Base-by-base conservation (phyloP, 53 echinoderm and acorn worm species). In the Holothuria scabra region DNA sequence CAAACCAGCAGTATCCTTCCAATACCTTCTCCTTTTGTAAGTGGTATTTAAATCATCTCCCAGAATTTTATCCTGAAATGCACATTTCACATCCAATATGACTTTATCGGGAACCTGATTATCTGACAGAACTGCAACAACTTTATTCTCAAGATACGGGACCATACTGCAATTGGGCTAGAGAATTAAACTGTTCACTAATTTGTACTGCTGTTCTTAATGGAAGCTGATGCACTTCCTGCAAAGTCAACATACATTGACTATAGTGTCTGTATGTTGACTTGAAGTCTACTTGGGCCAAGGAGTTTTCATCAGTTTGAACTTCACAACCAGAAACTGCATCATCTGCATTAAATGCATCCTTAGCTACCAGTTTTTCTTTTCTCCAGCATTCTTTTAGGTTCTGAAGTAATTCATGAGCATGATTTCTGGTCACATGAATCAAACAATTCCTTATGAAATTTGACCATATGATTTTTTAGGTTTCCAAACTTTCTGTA, bases 211-310 rank as follows among this genome's bases (percentile, higher is more conserved):
- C n/a, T 26, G 61, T 26, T 61, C 22, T 23, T n/a, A 61, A 23
- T 26, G 61, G 61, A 61, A 61, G 61, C 61, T 61, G 61, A 12
- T 61, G 61, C n/a, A 61, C 61, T 26, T 61, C 61, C 26, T 61
- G 61, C 12, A 61, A 61, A 23, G 61, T 23, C 26, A 61, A 26
- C 61, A 61, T 61, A 16, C n/a, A 61, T 23, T 61, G 61, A 61
- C 22, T 26, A 61, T 61, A 61, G 44, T 44, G 44, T 44, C 44
- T 44, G 5, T 44, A 44, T 44, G 44, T 7, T 44, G 44, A 44
- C 44, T 44, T 44, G 44, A 44, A 44, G 44, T 44, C 44, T 44
- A 44, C 44, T 44, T 44, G 44, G 44, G 44, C 44, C 44, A 44
- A 44, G 44, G 44, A 44, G 44, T 44, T 44, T 44, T 44, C 44